Evolutionary conservation across 2,888 invertebrate genomes (phyloP), one percentile per base, ranked within the genome.

Genomic region (Lampropteryx suffumata): DNA sequence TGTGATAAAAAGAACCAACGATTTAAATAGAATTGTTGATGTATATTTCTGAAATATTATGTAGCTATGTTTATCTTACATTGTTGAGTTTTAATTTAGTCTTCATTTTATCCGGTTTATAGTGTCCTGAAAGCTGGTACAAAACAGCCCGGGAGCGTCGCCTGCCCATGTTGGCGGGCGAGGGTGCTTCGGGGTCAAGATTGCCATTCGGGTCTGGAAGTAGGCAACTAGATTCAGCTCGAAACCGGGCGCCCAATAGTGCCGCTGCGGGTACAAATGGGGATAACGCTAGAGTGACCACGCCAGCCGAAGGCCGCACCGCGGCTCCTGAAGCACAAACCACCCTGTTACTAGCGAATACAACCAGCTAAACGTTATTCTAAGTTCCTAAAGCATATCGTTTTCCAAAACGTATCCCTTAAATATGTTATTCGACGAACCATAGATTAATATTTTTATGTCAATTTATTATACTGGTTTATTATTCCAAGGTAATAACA

Each of bases 91-190:
- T 98, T 73, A 98, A 92, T 92, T 98, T 98, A 64, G 95, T 95
- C 92, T 98, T 96, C 90, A 94, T 94, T 82, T 96, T 96, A 86
- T 97, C 97, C 77, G 97, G 97, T 83, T 97, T 97, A 90, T 98
- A 98, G 89, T 98, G 98, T 60, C 98, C 98, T 67, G 98, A 98
- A 70, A 98, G 93, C 91, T 98, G 98, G 91, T 98, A 98, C 59
- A 98, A 94, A 52, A 98, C 98, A 33, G 98, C 98, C 76, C 98
- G 92, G 79, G 98, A 98, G 73, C 98, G 93, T 74, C 98, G 92
- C 65, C 98, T 92, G 68, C 97, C 97, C 92, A 97, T 97, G 92
- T 97, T 97, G 73, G 95, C 94, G 69, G 95, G 94, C 65, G 96
- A 95, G 55, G 94, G 94, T 68, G 94, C 94, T 89, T 95, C 95